A percentile compares a stretch with the other conserved stretches of the same genome.
These are phyloP conservation scores for Lasioglossum villosulum DNA, from an alignment of 2,888 invertebrate genomes.

Conservation along the genomic window DNA sequence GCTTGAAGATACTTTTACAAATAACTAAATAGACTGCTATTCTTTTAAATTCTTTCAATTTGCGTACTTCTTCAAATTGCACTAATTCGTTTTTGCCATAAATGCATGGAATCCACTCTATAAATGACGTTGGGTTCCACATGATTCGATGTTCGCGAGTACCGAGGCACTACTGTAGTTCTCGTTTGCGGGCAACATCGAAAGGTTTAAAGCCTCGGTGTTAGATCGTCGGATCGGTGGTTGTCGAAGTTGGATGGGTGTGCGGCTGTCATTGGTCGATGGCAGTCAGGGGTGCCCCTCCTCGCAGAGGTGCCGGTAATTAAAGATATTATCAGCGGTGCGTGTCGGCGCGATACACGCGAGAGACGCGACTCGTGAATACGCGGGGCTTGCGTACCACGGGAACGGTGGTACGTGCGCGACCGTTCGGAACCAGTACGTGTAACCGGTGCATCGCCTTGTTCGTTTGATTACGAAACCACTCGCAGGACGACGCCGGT, in stretches of 20 bases:
- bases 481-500: slow-evolving; percentile 37
- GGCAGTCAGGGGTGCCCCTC: slow-evolving; percentile 34
- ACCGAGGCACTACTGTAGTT: not conserved
- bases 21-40: too few species aligned
- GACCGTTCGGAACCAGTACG: slow-evolving; percentile 51
- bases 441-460: slow-evolving; percentile 66
- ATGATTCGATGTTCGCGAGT: not conserved
- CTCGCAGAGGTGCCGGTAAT: slow-evolving; percentile 76
- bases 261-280: slow-evolving; percentile 70
- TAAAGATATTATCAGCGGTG: slow-evolving; percentile 82
- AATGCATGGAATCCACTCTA: too few species aligned
- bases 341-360: slow-evolving; percentile 76
- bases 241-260: slow-evolving; percentile 51
- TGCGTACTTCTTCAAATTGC: too few species aligned
- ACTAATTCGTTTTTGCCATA: too few species aligned
- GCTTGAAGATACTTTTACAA: too few species aligned
- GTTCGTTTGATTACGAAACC: slow-evolving; percentile 66
- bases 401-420: slow-evolving; percentile 59
- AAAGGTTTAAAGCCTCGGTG: not conserved
- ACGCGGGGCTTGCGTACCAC: slow-evolving; percentile 47
- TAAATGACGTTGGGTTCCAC: not conserved
- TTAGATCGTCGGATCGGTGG: slow-evolving; percentile 23
- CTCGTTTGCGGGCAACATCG: not conserved
- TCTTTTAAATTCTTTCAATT: too few species aligned
- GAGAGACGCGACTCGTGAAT: slow-evolving; percentile 32